phyloP scores from a whole-genome alignment of 2,888 invertebrate species.

The Tupiocoris notatus region DNA sequence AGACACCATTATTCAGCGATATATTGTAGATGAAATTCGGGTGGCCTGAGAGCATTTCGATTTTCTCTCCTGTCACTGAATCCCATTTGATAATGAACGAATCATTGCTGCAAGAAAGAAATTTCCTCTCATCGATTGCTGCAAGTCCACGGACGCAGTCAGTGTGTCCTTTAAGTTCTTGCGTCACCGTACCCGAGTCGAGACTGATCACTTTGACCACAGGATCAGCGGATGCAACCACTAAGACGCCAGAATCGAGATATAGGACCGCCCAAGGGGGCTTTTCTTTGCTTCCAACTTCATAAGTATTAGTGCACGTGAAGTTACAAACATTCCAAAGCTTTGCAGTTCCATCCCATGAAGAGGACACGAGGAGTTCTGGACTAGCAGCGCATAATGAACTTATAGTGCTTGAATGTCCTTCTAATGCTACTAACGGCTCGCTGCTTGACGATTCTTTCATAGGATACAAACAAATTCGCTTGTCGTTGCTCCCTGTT shows the following conservation, averaged over 20 bases:
- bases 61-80: slow-evolving; percentile 11
- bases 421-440: background rate
- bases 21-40: slow-evolving; percentile 34
- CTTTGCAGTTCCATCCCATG: slow-evolving; percentile 89
- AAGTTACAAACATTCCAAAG: slow-evolving; percentile 68
- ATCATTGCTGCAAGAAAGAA: slow-evolving; percentile 92
- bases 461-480: slow-evolving; percentile 17
- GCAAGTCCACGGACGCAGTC: slow-evolving; percentile 87
- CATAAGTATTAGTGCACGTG: slow-evolving; percentile 47
- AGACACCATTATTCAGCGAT: slow-evolving; percentile 51
- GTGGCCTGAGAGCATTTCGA: slow-evolving; percentile 19
- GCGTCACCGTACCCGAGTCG: background rate
- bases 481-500: slow-evolving; percentile 29
- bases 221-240: slow-evolving; percentile 93
- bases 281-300: slow-evolving; percentile 64
- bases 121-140: slow-evolving; percentile 66
- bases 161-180: slow-evolving; percentile 68
- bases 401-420: slow-evolving; percentile 55
- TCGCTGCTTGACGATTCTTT: background rate
- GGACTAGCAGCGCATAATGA: slow-evolving; percentile 52
- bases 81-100: slow-evolving; percentile 81
- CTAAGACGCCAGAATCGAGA: slow-evolving; percentile 60
- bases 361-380: slow-evolving; percentile 72
- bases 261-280: slow-evolving; percentile 82
- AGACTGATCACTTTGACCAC: slow-evolving; percentile 71